Evolutionary conservation across 1,140 invertebrate genomes (phyloP).

Genomic region (Bombus sibiricus): DNA sequence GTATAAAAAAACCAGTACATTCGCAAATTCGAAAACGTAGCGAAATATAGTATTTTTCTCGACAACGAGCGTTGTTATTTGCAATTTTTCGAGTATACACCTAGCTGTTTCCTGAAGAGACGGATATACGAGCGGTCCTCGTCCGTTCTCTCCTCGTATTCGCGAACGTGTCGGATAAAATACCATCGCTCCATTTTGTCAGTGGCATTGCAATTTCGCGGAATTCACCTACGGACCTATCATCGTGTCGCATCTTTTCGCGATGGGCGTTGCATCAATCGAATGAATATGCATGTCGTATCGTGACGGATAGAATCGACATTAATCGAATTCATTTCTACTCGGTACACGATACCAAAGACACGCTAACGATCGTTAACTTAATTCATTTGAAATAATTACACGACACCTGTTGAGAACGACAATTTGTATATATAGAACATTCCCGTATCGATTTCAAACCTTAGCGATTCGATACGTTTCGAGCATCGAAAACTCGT

Average conservation of each 20-base stretch:
- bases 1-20: not conserved
- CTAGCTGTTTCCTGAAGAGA: conserved; percentile 37
- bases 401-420: conserved; percentile 14
- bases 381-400: not conserved
- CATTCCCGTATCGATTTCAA: no score
- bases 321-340: not conserved
- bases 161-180: conserved; percentile 34
- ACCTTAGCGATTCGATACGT: no score
- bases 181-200: conserved; percentile 30
- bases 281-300: not conserved
- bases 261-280: not conserved
- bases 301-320: not conserved
- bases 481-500: no score
- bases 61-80: conserved; percentile 43
- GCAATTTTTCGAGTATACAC: conserved; percentile 52
- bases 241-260: not conserved
- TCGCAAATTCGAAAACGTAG: not conserved
- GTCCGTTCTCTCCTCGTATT: conserved; percentile 46
- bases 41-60: not conserved
- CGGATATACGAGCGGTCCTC: conserved; percentile 48
- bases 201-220: conserved; percentile 39
- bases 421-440: not conserved
- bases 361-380: not conserved
- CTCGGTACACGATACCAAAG: not conserved
- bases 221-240: not conserved